phyloP scores from a whole-genome alignment of 2,113 vertebrate genomes.

The Bujurquina vittata region DNA sequence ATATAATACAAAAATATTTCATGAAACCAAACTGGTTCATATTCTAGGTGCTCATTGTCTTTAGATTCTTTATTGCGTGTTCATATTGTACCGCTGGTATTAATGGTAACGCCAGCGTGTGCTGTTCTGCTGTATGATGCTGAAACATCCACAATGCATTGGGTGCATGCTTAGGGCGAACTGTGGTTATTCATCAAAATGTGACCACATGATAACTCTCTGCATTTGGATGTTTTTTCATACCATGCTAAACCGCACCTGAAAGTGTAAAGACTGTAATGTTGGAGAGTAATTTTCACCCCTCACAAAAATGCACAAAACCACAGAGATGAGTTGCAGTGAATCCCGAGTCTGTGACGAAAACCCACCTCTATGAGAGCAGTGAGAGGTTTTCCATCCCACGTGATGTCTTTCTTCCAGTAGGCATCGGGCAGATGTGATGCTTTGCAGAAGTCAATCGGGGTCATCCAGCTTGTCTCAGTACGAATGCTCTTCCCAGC shows the following conservation, averaged over 20 bases:
- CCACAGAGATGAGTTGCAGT: neutral
- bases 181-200: neutral
- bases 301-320: neutral
- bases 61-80: neutral
- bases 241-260: neutral
- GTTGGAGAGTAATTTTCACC: neutral
- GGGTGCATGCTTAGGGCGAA: neutral
- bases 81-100: neutral
- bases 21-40: neutral
- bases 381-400: slow-evolving; percentile 58
- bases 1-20: neutral
- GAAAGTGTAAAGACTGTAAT: neutral
- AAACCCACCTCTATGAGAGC: slow-evolving; percentile 61
- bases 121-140: neutral
- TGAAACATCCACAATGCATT: neutral
- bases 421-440: neutral
- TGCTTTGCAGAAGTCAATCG: slow-evolving; percentile 55
- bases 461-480: slow-evolving; percentile 74
- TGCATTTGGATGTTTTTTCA: neutral
- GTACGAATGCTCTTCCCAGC: slow-evolving; percentile 76
- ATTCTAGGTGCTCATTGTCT: neutral
- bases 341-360: neutral
- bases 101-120: neutral
- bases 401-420: slow-evolving; percentile 73
- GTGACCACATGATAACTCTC: neutral